These are phyloP conservation scores for Otis tarda DNA, from an alignment of 2,113 vertebrate genomes.

Conservation along the genomic window DNA sequence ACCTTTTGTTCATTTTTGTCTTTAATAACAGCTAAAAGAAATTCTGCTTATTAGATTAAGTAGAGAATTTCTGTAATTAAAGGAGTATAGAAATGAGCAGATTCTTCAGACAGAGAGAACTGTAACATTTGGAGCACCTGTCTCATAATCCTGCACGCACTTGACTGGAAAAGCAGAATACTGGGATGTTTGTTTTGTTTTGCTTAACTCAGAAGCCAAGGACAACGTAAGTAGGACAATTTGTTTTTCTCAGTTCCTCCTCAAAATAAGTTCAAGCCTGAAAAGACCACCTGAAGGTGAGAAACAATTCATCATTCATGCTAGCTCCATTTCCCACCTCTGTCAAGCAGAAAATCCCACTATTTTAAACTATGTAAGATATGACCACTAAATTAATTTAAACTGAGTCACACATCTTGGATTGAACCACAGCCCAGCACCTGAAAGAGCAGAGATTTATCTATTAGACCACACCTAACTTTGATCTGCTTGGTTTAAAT, in stretches of 20 bases:
- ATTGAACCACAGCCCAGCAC: constrained; percentile 3
- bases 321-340: background rate
- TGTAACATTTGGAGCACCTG: background rate
- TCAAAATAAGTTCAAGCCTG: constrained; percentile 13
- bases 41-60: background rate
- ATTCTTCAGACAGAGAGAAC: constrained; percentile 6
- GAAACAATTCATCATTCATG: constrained; percentile 13
- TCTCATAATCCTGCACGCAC: background rate
- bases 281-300: constrained; percentile 40
- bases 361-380: background rate
- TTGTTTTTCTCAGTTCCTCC: constrained; percentile 31
- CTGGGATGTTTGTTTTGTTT: background rate
- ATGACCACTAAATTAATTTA: constrained; percentile 19
- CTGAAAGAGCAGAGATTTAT: constrained; percentile 6
- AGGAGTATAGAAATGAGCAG: background rate
- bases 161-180: background rate
- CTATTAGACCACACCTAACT: constrained; percentile 22
- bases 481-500: constrained; percentile 26
- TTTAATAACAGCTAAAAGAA: constrained; percentile 39
- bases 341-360: constrained; percentile 26
- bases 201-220: constrained; percentile 42
- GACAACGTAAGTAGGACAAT: constrained; percentile 15
- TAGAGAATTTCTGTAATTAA: background rate
- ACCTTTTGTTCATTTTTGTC: background rate
- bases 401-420: constrained; percentile 37